Evolutionary conservation across 1,140 invertebrate species (phyloP).

Genomic region (Tyrophagus putrescentiae): DNA sequence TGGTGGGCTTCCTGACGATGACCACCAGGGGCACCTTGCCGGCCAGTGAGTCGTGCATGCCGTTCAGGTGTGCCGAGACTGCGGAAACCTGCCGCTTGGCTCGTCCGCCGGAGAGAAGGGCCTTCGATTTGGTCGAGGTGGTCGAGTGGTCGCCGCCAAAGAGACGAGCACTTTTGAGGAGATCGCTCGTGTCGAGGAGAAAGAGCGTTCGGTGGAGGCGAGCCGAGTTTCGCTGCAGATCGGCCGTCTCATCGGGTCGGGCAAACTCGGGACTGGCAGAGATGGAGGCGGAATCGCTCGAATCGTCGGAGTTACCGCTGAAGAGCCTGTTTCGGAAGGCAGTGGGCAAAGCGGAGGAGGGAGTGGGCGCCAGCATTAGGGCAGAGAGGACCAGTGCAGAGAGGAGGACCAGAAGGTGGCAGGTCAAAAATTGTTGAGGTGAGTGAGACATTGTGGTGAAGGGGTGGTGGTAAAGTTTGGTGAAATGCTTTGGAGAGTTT

Average conservation of each 20-base stretch:
- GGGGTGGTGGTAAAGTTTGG: too few relatives aligned
- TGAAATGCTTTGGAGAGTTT: too few relatives aligned
- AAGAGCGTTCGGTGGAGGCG: constrained; percentile 11
- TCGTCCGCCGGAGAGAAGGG: too few relatives aligned
- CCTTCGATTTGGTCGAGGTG: too few relatives aligned
- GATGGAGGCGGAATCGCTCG: not conserved
- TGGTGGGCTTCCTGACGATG: too few relatives aligned
- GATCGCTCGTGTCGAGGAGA: constrained; percentile 8
- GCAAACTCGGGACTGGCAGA: not conserved
- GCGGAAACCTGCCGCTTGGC: too few relatives aligned
- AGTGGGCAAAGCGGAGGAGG: not conserved
- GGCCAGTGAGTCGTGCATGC: too few relatives aligned
- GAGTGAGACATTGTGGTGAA: not conserved
- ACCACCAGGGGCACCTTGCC: too few relatives aligned
- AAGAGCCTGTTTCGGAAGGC: not conserved
- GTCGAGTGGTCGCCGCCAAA: too few relatives aligned
- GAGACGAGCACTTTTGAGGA: constrained; percentile 5
- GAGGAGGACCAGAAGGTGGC: not conserved
- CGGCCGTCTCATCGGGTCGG: not conserved
- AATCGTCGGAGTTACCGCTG: too few relatives aligned
- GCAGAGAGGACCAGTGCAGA: not conserved
- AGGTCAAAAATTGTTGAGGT: not conserved
- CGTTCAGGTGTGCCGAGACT: too few relatives aligned
- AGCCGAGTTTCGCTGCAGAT: constrained; percentile 1
- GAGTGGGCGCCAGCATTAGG: not conserved